Conservation (phyloP, 2,888 invertebrate species). For the Girardia tigrina region DNA sequence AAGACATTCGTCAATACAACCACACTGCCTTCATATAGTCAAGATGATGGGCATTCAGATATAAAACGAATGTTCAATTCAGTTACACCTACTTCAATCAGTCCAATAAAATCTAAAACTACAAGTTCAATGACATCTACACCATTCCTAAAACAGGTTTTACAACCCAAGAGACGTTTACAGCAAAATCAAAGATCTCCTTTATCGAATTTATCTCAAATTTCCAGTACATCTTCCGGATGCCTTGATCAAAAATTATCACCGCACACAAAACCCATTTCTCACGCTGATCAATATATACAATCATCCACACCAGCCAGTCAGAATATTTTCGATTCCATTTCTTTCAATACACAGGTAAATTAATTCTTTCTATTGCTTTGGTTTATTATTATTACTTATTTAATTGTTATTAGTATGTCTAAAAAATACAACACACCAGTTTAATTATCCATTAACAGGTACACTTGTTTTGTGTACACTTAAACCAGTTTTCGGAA, state of each 20-base stretch:
- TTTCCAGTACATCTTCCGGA: background rate
- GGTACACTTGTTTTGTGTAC: too few relatives aligned
- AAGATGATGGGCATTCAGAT: background rate
- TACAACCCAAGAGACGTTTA: conserved; percentile 18
- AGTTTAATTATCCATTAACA: too few relatives aligned
- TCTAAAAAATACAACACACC: too few relatives aligned
- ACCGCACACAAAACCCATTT: background rate
- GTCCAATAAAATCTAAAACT: conserved; percentile 9
- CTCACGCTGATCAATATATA: background rate
- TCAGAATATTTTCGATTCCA: conserved; percentile 8
- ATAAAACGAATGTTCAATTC: background rate
- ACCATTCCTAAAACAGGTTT: background rate
- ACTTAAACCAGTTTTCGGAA: too few relatives aligned
- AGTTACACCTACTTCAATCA: background rate
- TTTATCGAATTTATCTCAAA: conserved; percentile 1
- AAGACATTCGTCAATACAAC: background rate
- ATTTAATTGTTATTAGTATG: too few relatives aligned
- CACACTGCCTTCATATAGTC: background rate
- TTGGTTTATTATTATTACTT: background rate
- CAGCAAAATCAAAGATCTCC: conserved; percentile 20
- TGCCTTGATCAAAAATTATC: background rate
- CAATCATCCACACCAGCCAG: background rate
- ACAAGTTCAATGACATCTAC: background rate
- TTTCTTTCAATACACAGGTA: background rate
- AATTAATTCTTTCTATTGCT: background rate